A percentile compares a stretch with the other conserved stretches of the same genome.
Conservation (phyloP, 2,797 vertebrate genomes). For the Zalophus californianus region DNA sequence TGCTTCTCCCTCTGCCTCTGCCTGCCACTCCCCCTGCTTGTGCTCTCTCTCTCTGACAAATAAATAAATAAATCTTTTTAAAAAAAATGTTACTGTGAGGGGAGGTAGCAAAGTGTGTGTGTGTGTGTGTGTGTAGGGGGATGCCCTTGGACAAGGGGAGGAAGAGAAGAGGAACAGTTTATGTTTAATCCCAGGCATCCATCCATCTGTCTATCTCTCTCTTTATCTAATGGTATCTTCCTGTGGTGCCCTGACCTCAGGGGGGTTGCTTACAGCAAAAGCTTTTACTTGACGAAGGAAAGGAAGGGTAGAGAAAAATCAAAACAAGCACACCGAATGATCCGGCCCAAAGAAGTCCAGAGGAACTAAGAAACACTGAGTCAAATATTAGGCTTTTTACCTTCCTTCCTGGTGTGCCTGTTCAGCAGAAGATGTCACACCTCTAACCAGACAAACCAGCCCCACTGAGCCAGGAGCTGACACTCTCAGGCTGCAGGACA, state of each 20-base stretch:
- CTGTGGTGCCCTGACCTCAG: neutral
- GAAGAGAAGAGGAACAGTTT: neutral
- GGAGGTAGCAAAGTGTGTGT: neutral
- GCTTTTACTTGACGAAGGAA: constrained; percentile 9
- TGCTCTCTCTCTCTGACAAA: neutral
- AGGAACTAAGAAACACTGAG: neutral
- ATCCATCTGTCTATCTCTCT: neutral
- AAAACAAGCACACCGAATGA: neutral
- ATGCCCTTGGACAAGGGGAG: neutral
- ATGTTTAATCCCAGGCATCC: neutral
- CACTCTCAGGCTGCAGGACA: neutral
- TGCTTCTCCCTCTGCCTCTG: neutral
- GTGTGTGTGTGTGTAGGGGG: neutral
- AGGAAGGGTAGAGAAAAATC: neutral
- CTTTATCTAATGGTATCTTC: neutral
- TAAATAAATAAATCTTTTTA: neutral
- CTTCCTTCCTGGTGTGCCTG: neutral
- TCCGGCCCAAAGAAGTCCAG: neutral
- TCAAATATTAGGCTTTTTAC: neutral
- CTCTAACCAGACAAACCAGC: neutral
- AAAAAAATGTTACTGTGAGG: neutral
- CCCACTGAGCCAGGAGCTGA: neutral
- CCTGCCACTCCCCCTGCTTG: neutral
- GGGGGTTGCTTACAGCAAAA: constrained; percentile 22
- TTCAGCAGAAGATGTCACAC: neutral